Percentiles rank a stretch among this genome's conserved stretches.
Conservation (phyloP, 1,140 invertebrate species). For the Ctenoplectra terminalis region DNA sequence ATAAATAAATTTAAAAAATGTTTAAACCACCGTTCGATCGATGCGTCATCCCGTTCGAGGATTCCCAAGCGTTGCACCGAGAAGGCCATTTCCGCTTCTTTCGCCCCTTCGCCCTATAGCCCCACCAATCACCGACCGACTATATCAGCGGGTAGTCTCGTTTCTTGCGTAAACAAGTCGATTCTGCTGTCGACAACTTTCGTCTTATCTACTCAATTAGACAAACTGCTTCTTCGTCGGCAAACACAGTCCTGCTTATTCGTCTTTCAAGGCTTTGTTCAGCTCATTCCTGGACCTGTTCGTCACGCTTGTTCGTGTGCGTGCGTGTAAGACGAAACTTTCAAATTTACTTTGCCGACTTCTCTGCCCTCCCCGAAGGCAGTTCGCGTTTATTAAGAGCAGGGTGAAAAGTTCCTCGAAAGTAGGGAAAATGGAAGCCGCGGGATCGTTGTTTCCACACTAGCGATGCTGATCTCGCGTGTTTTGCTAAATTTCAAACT, state of each 20-base stretch:
- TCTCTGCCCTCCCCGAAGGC: background rate
- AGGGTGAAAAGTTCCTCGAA: slow-evolving; percentile 39
- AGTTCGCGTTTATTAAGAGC: slow-evolving; percentile 50
- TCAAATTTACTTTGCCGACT: slow-evolving; percentile 61
- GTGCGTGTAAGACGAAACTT: slow-evolving; percentile 56
- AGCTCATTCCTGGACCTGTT: background rate
- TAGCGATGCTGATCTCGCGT: background rate
- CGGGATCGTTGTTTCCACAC: slow-evolving; percentile 29
- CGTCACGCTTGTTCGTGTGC: background rate
- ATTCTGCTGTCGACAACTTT: slow-evolving; percentile 58
- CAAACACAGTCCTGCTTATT: slow-evolving; percentile 49
- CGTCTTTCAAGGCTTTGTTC: slow-evolving; percentile 16
- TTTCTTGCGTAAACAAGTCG: slow-evolving; percentile 70
- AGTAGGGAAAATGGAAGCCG: background rate
- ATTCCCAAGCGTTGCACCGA: background rate
- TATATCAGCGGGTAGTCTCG: slow-evolving; percentile 42
- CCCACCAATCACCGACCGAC: background rate
- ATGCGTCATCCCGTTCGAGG: background rate
- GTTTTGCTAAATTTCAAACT: background rate
- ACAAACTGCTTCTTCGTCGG: slow-evolving; percentile 62
- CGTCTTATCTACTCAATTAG: slow-evolving; percentile 72
- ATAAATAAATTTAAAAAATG: too few relatives aligned
- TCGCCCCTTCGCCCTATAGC: too few relatives aligned
- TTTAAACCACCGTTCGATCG: too few relatives aligned
- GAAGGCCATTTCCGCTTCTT: background rate